These are phyloP conservation scores for Lagorchestes hirsutus DNA, from an alignment of 2,797 vertebrate genomes.

Conservation along the genomic window DNA sequence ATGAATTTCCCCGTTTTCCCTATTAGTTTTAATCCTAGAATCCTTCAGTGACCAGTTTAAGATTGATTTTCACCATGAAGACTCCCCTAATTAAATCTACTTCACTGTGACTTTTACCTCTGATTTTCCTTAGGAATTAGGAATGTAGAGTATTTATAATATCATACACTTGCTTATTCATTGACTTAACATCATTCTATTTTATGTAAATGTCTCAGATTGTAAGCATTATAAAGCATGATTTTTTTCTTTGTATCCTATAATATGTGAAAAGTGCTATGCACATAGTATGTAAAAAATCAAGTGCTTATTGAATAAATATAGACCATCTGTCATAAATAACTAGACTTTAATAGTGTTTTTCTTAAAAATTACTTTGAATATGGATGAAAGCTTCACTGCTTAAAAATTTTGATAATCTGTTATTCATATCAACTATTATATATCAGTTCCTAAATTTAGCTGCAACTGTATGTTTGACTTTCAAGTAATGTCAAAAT, in stretches of 20 bases:
- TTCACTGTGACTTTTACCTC: not conserved
- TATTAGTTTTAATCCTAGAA: not conserved
- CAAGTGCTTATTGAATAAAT: conserved; percentile 2
- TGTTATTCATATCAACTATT: not conserved
- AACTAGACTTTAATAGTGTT: conserved; percentile 33
- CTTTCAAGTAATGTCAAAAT: conserved; percentile 13
- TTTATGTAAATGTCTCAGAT: not conserved
- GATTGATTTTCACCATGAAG: not conserved
- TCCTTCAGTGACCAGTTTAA: not conserved
- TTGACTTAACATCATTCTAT: not conserved
- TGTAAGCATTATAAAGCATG: not conserved
- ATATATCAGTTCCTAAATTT: not conserved
- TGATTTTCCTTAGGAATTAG: not conserved
- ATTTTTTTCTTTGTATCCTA: not conserved
- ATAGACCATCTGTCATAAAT: conserved; percentile 3
- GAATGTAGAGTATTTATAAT: not conserved
- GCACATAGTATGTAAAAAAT: not conserved
- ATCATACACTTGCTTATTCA: not conserved
- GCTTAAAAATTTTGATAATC: not conserved
- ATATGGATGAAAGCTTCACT: not conserved
- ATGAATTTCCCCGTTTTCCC: not conserved
- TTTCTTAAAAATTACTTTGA: conserved; percentile 47
- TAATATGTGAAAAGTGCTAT: not conserved
- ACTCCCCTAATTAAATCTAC: not conserved
- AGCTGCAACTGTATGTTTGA: conserved; percentile 5